phyloP scores from a whole-genome alignment of 2,888 invertebrate species.

The Athetis lepigone region DNA sequence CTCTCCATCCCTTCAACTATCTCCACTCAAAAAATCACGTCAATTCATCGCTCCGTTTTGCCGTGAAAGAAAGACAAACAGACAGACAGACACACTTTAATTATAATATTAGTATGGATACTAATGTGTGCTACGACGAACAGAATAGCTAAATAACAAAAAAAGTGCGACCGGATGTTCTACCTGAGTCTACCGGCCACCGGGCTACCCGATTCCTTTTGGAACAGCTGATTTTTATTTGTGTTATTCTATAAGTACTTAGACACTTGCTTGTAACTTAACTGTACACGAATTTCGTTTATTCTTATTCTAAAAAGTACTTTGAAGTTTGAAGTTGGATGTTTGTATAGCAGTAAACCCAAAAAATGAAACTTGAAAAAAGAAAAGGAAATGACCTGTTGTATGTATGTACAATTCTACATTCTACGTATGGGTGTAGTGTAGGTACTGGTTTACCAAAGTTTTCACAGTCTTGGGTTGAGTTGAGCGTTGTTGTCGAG shows the following conservation, averaged over 20 bases:
- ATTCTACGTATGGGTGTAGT: too few species aligned
- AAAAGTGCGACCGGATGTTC: slow-evolving; percentile 27
- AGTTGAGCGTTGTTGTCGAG: slow-evolving; percentile 74
- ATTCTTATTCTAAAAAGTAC: too few species aligned
- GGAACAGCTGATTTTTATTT: slow-evolving; percentile 22
- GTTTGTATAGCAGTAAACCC: not conserved
- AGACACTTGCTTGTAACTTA: not conserved
- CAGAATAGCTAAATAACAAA: too few species aligned
- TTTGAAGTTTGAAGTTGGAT: not conserved
- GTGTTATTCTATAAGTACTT: not conserved
- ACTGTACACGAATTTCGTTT: not conserved
- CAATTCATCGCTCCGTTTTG: too few species aligned
- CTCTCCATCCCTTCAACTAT: too few species aligned
- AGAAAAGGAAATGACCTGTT: slow-evolving; percentile 12
- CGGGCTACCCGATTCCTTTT: not conserved
- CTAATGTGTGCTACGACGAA: too few species aligned
- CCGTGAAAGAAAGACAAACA: too few species aligned
- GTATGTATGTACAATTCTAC: not conserved
- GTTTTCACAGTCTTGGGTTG: slow-evolving; percentile 35
- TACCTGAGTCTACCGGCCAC: slow-evolving; percentile 19
- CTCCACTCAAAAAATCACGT: too few species aligned
- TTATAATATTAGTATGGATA: too few species aligned
- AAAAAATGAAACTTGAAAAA: slow-evolving; percentile 15
- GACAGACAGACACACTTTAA: too few species aligned
- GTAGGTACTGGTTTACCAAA: not conserved